phyloP scores from a whole-genome alignment of 2,113 vertebrate species.

The Chaetorhynchus papuensis region DNA sequence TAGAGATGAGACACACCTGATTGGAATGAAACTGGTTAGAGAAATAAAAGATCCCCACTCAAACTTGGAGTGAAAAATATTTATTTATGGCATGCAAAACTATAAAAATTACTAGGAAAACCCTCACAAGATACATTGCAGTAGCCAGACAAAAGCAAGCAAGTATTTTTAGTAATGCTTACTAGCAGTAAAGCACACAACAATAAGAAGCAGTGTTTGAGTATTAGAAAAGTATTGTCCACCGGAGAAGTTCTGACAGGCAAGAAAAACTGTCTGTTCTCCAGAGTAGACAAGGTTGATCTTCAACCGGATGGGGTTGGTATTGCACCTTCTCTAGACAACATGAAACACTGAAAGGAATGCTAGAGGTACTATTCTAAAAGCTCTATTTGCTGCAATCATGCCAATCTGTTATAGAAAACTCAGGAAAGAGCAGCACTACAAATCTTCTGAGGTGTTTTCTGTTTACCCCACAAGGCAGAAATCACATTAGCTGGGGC shows the following conservation, averaged over 20 bases:
- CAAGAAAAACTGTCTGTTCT: conserved; percentile 39
- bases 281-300: conserved; percentile 54
- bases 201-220: not conserved
- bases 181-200: conserved; percentile 48
- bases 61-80: conserved; percentile 62
- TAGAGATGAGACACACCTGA: conserved; percentile 44
- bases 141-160: conserved; percentile 55
- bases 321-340: not conserved
- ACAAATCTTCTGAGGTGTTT: not conserved
- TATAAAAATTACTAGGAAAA: conserved; percentile 52
- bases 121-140: conserved; percentile 55
- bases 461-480: not conserved
- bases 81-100: conserved; percentile 64
- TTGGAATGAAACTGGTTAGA: conserved; percentile 51
- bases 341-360: not conserved
- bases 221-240: conserved; percentile 27
- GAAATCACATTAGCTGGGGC: not conserved
- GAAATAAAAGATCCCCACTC: conserved; percentile 60
- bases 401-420: not conserved
- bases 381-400: not conserved
- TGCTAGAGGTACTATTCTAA: not conserved
- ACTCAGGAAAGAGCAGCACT: not conserved
- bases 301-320: conserved; percentile 23
- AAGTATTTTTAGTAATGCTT: conserved; percentile 49
- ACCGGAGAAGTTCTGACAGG: conserved; percentile 34